These are phyloP conservation scores for Numida meleagris DNA, from an alignment of 2,113 vertebrate species.

Conservation along the genomic window DNA sequence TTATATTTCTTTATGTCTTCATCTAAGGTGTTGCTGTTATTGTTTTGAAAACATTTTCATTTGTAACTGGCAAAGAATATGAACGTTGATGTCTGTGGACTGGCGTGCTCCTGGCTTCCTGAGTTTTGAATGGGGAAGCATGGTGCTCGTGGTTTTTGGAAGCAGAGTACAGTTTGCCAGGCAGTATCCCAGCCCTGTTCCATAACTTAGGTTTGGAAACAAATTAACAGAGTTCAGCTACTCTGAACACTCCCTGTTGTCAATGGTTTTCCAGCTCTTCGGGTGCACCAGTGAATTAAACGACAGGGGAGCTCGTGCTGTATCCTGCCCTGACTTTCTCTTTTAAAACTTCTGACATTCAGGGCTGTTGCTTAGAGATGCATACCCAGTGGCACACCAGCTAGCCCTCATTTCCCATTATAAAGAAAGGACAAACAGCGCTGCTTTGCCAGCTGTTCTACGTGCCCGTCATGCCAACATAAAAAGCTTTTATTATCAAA, in stretches of 20 bases:
- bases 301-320: not conserved
- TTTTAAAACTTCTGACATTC: constrained; percentile 5
- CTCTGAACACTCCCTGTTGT: not conserved
- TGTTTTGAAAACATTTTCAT: not conserved
- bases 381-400: constrained; percentile 2
- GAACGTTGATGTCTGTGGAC: not conserved
- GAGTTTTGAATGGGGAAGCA: not conserved
- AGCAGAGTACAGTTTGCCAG: not conserved
- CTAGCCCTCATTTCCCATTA: constrained; percentile 28
- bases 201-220: not conserved
- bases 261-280: not conserved
- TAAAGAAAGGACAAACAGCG: constrained; percentile 23
- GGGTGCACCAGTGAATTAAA: not conserved
- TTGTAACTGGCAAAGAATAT: not conserved
- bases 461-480: not conserved
- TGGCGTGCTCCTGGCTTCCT: not conserved
- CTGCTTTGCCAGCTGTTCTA: constrained; percentile 70
- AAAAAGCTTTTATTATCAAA: constrained; percentile 53
- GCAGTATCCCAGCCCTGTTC: not conserved
- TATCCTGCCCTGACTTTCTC: constrained; percentile 4
- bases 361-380: constrained; percentile 58
- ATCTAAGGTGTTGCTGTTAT: not conserved
- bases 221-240: not conserved
- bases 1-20: too few relatives aligned
- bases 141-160: not conserved